These are phyloP conservation scores for Potamarius usumacintae DNA, from an alignment of 2,113 vertebrate genomes.

Conservation along the genomic window DNA sequence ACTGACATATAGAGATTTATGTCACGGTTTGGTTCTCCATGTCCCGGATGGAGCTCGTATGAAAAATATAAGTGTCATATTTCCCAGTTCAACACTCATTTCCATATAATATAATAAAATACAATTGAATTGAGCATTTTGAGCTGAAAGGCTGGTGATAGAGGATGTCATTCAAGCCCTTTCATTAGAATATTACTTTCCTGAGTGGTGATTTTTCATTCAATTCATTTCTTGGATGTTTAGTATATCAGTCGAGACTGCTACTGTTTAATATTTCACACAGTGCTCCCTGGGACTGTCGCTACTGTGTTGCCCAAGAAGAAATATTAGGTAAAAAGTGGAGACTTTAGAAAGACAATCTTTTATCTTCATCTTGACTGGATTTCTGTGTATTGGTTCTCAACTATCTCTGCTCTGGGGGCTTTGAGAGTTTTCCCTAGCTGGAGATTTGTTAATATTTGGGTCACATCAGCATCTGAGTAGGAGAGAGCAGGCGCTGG, in stretches of 20 bases:
- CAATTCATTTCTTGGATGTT: neutral
- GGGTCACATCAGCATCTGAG: conserved; percentile 41
- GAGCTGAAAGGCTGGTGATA: neutral
- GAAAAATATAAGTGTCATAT: no score
- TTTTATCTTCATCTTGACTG: conserved; percentile 25
- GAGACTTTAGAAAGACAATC: conserved; percentile 22
- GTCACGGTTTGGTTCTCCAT: no score
- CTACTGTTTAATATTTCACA: conserved; percentile 24
- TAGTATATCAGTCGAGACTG: neutral
- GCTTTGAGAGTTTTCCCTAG: conserved; percentile 14
- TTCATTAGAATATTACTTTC: neutral
- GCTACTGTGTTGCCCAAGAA: neutral
- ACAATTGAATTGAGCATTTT: neutral
- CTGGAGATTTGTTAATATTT: conserved; percentile 49
- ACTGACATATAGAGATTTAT: no score
- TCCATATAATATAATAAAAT: neutral
- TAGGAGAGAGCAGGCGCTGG: neutral
- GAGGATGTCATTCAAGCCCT: neutral
- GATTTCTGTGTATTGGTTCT: neutral
- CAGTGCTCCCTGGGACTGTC: neutral
- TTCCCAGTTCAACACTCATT: no score
- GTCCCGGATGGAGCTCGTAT: no score
- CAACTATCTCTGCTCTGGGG: conserved; percentile 18
- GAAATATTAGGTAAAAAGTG: neutral
- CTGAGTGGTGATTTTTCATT: conserved; percentile 5